Evolutionary conservation across 2,113 vertebrate species (phyloP).

Genomic region (Aspidoscelis tigris): DNA sequence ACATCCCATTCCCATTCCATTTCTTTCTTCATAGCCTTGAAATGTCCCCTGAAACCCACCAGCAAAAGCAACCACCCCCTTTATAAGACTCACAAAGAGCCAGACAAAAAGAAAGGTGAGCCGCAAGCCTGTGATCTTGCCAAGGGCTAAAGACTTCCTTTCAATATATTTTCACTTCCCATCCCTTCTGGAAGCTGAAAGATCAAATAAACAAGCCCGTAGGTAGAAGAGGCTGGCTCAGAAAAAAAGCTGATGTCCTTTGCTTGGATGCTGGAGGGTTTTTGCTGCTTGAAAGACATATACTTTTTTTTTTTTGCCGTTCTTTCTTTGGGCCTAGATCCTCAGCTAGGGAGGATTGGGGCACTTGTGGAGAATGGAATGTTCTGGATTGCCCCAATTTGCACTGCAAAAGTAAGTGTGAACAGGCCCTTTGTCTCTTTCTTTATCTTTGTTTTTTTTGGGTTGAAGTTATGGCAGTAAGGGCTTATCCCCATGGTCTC

Average conservation of each 20-base stretch:
- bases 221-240: background rate
- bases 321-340: too few relatives aligned
- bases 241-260: background rate
- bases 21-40: too few relatives aligned
- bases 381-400: too few relatives aligned
- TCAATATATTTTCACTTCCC: background rate
- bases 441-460: background rate
- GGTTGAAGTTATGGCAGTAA: background rate
- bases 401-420: too few relatives aligned
- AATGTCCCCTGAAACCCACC: background rate
- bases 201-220: background rate
- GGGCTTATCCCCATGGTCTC: too few relatives aligned
- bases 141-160: background rate
- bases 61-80: background rate
- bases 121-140: background rate
- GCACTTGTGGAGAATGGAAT: too few relatives aligned
- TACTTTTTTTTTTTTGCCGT: too few relatives aligned
- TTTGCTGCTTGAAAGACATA: background rate
- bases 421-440: too few relatives aligned
- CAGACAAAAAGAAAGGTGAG: slow-evolving; percentile 4
- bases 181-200: background rate
- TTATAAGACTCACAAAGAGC: background rate
- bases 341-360: too few relatives aligned
- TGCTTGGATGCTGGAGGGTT: background rate
- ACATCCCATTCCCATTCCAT: too few relatives aligned